Base-by-base conservation (phyloP, 2,113 vertebrate genomes). In the Aphelocoma coerulescens region DNA sequence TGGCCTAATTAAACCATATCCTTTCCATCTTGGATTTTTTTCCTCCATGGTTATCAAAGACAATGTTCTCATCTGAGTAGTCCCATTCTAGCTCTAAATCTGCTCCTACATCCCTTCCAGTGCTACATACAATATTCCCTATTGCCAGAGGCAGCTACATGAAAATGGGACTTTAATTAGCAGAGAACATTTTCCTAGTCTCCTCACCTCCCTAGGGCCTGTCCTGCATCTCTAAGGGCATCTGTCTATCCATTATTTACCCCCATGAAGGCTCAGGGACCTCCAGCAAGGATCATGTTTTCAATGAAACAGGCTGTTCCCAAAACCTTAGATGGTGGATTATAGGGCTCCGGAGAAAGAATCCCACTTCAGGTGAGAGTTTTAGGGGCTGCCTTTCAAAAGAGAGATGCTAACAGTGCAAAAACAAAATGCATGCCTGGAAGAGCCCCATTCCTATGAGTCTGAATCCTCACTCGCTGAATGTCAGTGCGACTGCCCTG, bases 1-100 rank as follows among this genome's bases (percentile, higher is more conserved):
- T 73, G 86, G 57, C 59, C 49, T 92, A 96, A 95, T 92, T 96
- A 92, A 91, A 91, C 22, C 49, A 65, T 37, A 86, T 37, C 54
- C 32, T 91, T 76, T 91, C 54, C 15, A 10, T 58, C 46, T 68
- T 75, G 28, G 2, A 49, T 51, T 72, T 80, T 83, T 18, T 73
- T 48, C 13, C 63, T 91, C n/a, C 0, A 0, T 52, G 7, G 12
- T 83, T 88, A 72, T 65, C 54, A 89, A 91, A 65, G 78, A 68
- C 44, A 85, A 51, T 65, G 28, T 19, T 72, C 16, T 88, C 62
- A 55, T 82, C 22, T 68, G n/a, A n/a, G n/a, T 20, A 79, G 63
- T 20, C 41, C 33, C 10, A 44, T 79, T 83, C 78, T 54, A 52
- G 24, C 26, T 61, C 54, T 76, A 88, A 84, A 63, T 81, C 57